Conservation (phyloP, 2,888 invertebrate genomes). For the Agriopis aurantiaria region DNA sequence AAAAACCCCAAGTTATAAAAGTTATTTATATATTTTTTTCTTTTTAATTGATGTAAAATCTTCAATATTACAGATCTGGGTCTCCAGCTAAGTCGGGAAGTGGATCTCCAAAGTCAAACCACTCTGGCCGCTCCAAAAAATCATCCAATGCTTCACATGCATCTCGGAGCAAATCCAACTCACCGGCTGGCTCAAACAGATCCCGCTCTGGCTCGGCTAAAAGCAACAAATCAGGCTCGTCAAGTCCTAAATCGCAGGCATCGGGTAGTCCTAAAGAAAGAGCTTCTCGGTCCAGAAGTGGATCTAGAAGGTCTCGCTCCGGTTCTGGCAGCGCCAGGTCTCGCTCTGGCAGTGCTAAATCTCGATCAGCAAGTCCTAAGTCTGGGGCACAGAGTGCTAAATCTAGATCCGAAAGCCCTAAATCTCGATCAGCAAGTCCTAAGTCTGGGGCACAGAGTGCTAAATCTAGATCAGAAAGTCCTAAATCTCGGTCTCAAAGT, state of each 20-base stretch:
- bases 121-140: conserved; percentile 66
- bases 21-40: no score
- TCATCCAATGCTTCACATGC: conserved; percentile 73
- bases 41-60: not conserved
- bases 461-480: conserved; percentile 60
- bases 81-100: conserved; percentile 76
- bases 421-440: conserved; percentile 59
- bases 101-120: conserved; percentile 78
- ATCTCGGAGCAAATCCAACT: conserved; percentile 79
- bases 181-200: conserved; percentile 73
- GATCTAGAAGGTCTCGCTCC: conserved; percentile 67
- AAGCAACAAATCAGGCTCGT: conserved; percentile 80
- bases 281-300: conserved; percentile 73
- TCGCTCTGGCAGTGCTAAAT: conserved; percentile 64
- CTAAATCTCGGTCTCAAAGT: conserved; percentile 55
- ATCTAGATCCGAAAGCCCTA: conserved; percentile 59
- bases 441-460: conserved; percentile 68
- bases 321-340: conserved; percentile 69
- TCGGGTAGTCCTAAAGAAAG: conserved; percentile 73
- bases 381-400: conserved; percentile 68
- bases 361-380: conserved; percentile 65
- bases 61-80: conserved; percentile 66
- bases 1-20: no score
- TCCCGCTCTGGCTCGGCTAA: conserved; percentile 78
- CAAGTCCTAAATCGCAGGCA: conserved; percentile 75